phyloP scores from a whole-genome alignment of 2,113 vertebrate species.

The Montifringilla adamsi region DNA sequence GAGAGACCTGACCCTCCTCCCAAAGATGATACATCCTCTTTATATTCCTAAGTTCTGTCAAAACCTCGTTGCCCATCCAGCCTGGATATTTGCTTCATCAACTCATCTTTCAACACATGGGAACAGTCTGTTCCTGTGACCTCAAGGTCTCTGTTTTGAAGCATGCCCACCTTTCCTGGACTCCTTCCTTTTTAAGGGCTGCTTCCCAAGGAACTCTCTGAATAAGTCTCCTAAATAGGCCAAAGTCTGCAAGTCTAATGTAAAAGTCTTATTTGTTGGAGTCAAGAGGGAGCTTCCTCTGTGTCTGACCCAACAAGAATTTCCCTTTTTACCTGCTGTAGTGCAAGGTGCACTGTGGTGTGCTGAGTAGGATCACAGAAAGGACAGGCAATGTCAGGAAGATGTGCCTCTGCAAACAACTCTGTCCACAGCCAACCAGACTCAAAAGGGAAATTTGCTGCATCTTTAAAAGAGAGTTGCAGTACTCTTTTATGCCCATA shows the following conservation, averaged over 20 bases:
- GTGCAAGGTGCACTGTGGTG: background rate
- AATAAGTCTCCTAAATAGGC: background rate
- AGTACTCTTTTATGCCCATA: background rate
- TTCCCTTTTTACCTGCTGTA: background rate
- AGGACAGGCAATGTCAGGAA: background rate
- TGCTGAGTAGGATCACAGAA: fast-evolving
- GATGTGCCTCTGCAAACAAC: background rate
- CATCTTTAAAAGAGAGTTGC: background rate
- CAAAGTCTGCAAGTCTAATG: background rate
- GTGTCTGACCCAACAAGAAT: background rate
- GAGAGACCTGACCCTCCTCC: background rate
- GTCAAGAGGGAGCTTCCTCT: background rate
- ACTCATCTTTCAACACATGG: background rate
- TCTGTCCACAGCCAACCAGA: background rate
- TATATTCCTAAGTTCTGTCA: background rate
- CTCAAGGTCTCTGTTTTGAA: background rate
- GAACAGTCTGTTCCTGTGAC: background rate
- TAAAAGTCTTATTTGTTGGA: background rate
- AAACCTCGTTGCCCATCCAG: background rate
- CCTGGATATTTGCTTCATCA: background rate
- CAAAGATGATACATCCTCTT: background rate
- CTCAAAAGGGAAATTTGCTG: background rate
- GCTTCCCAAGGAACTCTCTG: background rate
- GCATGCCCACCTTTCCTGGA: background rate
- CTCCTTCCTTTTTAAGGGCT: background rate